Base-by-base conservation (phyloP, 2,797 vertebrate species). In the Esox lucius region DNA sequence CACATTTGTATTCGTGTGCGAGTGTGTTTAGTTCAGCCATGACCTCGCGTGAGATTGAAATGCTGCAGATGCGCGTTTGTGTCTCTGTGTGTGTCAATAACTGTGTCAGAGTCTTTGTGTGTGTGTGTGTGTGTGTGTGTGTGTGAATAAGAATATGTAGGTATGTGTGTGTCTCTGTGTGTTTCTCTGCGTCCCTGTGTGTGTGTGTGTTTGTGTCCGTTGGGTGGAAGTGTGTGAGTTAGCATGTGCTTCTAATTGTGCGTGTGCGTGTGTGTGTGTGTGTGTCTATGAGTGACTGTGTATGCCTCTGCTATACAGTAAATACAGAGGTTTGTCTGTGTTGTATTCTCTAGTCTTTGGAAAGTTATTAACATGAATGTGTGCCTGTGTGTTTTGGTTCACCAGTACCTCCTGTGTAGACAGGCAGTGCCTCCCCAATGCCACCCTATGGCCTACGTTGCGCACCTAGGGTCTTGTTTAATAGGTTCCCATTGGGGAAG, bases 11-110 rank as follows among this genome's bases (percentile, higher is more conserved):
- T 13, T 49, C 51, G 64, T 31, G 9, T 61, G 56, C 56, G 6
- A 59, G 56, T 59, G 53, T 24, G 56, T 22, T 59, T 22, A 59
- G 65, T 67, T 67, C 17, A 67, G 31, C 65, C 65, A 65, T 24
- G 49, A 49, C 49, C 42, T 56, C 26, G 17, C 6, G 8, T 72
- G 68, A 66, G 67, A 72, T 26, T 33, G 61, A 68, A 61, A 31
- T n/a, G 33, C n/a, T 51, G 19, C 5, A 56, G 61, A 15, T 65
- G n/a, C 22, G n/a, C n/a, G 22, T 13, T 8, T 64, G 56, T 35
- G 28, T 22, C 35, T 49, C 26, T 53, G 56, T 33, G 24, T 56
- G 61, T 71, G 46, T n/a, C 46, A 35, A 31, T n/a, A 68, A 4
- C 11, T 35, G 8, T 24, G 39, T 49, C 5, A n/a, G 35, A 64